Conservation (phyloP, 2,113 vertebrate genomes). For the Empidonax traillii region DNA sequence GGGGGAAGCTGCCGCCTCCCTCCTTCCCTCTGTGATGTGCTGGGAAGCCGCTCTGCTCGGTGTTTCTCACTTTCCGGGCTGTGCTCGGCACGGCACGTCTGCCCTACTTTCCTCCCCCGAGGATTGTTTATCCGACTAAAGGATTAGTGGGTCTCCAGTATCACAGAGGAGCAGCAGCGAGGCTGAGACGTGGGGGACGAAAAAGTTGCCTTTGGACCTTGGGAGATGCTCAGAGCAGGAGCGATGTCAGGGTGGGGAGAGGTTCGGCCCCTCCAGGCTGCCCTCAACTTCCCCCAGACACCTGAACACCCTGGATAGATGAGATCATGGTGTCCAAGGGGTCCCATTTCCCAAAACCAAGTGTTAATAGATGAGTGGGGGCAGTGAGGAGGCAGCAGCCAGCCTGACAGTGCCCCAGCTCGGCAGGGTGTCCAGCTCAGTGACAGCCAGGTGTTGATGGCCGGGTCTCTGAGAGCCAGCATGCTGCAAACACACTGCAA, state of each 20-base stretch:
- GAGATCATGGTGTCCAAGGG: rapidly evolving
- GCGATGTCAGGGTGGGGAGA: rapidly evolving
- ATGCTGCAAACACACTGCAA: not conserved
- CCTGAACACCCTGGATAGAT: rapidly evolving
- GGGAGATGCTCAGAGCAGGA: rapidly evolving
- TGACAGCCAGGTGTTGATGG: not conserved
- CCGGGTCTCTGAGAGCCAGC: not conserved
- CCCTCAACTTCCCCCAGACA: not conserved
- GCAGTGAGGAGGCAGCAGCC: rapidly evolving
- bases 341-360: not conserved
- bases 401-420: not conserved
- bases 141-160: not conserved
- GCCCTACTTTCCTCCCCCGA: not conserved
- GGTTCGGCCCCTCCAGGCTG: not conserved
- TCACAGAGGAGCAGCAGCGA: not conserved
- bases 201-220: not conserved
- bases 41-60: not conserved
- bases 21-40: not conserved
- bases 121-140: not conserved
- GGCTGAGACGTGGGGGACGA: not conserved
- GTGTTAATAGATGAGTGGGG: not conserved
- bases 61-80: not conserved
- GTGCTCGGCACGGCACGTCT: rapidly evolving
- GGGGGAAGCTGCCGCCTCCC: rapidly evolving
- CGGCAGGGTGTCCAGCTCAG: not conserved